Percentiles rank a stretch among this genome's conserved stretches.
phyloP scores from a whole-genome alignment of 2,888 invertebrate genomes.

The Tribolium freemani region DNA sequence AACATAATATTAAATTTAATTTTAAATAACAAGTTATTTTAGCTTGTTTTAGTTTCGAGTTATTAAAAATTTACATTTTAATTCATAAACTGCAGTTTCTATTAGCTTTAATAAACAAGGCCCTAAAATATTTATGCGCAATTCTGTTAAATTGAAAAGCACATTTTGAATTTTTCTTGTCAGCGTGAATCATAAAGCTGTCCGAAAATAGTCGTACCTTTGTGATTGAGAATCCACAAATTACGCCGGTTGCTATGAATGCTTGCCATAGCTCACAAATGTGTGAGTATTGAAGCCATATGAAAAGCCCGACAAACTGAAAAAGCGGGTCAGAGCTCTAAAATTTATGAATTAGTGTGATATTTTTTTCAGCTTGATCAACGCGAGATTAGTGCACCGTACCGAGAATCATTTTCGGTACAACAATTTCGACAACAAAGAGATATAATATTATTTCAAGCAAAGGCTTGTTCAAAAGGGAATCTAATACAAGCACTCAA shows the following conservation, averaged over 20 bases:
- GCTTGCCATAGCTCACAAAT: slow-evolving; percentile 22
- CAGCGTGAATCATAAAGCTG: too few species aligned
- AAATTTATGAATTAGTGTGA: slow-evolving; percentile 36
- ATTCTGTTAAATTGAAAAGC: too few species aligned
- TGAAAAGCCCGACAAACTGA: slow-evolving; percentile 15
- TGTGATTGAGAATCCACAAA: slow-evolving; percentile 11
- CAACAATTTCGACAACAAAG: slow-evolving; percentile 34
- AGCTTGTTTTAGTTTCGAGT: too few species aligned
- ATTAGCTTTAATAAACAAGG: too few species aligned
- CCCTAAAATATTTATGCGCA: too few species aligned
- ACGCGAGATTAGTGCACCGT: slow-evolving; percentile 15
- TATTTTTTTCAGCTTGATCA: slow-evolving; percentile 16
- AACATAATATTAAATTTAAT: too few species aligned
- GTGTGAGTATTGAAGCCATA: slow-evolving; percentile 25
- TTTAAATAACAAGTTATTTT: too few species aligned
- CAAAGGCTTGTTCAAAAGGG: slow-evolving; percentile 39
- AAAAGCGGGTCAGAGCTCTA: slow-evolving; percentile 35
- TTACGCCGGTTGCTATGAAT: background rate
- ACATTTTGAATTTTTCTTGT: too few species aligned
- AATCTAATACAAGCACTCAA: slow-evolving; percentile 46
- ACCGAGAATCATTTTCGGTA: slow-evolving; percentile 18
- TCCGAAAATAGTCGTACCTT: too few species aligned
- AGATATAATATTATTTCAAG: slow-evolving; percentile 49
- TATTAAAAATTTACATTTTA: too few species aligned
- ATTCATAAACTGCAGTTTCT: too few species aligned